These are phyloP conservation scores for Falco novaeseelandiae DNA, from an alignment of 2,797 vertebrate genomes.

Conservation along the genomic window DNA sequence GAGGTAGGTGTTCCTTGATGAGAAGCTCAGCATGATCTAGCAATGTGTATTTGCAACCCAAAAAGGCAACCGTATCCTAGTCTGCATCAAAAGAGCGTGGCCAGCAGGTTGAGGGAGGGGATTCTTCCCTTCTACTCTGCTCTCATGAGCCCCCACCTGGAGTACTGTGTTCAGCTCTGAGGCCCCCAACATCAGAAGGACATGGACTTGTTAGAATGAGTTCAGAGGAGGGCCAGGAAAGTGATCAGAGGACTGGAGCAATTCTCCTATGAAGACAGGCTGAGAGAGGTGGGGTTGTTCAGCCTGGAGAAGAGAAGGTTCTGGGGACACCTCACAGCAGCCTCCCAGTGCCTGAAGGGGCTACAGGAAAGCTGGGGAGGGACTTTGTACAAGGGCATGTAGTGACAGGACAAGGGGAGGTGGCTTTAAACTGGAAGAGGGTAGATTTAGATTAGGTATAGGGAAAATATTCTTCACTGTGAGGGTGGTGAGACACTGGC, in stretches of 20 bases:
- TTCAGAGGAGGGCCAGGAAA: neutral
- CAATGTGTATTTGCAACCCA: too few species aligned
- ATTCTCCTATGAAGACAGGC: neutral
- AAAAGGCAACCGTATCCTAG: too few species aligned
- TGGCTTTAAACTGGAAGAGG: neutral
- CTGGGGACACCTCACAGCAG: neutral
- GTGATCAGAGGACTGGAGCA: neutral
- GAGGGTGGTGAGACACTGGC: neutral
- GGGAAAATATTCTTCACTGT: neutral
- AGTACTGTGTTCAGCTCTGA: neutral
- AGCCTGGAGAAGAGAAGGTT: neutral
- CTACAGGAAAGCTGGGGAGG: neutral
- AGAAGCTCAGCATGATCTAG: too few species aligned
- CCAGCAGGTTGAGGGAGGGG: neutral
- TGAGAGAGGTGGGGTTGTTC: neutral
- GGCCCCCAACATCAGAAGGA: neutral
- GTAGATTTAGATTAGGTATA: neutral
- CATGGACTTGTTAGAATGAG: neutral
- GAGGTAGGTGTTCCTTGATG: too few species aligned
- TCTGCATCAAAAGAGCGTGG: neutral
- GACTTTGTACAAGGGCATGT: neutral
- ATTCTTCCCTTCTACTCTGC: neutral
- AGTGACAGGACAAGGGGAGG: neutral
- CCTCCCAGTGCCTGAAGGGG: neutral
- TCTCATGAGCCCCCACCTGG: neutral